Base-by-base conservation (phyloP, 2,113 vertebrate species). In the Epinephelus fuscoguttatus region DNA sequence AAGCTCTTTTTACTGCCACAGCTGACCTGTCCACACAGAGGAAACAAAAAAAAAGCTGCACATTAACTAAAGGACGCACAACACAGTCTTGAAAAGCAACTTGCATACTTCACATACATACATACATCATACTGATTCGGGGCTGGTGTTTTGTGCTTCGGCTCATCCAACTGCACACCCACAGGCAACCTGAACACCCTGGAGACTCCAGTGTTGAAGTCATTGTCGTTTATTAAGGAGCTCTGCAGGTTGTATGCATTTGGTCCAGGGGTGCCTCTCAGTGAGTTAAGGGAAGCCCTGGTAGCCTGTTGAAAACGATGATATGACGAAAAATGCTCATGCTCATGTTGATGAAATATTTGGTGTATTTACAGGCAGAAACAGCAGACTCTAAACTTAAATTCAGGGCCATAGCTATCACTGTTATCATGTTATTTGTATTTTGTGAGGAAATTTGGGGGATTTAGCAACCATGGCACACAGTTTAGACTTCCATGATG, bases 91-190 rank as follows among this genome's bases (percentile, higher is more conserved):
- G 19, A 18, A 45, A 57, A 42, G 52, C 17, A 55, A 17, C 59
- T 25, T 50, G 6, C 25, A 55, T 27, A 13, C 27, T 67, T 40
- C 14, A 42, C 6, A 79, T 30, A 78, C 94, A 91, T 92, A 96
- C 96, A 91, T 92, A 96, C 96, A 3, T 95, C 61, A 60, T 96
- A 97, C 5, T 96, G 95, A 90, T 96, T 96, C 23, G 96, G 96
- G 9, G 95, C 95, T 33, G 96, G 96, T 40, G 93, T 94, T 63
- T 40, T 73, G 45, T 84, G 81, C 77, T 92, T 94, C 14, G 71
- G 73, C 50, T 53, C 61, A 23, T 91, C 86, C 17, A 6, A 60
- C 85, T 89, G 94, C 57, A 79, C 40, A 19, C 87, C 93, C 42
- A 94, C 85, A 13, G 96, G 96, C 37, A 70, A 64, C 25, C 94